Evolutionary conservation across 2,797 vertebrate genomes (phyloP).

Genomic region (Enteromius argenteus): DNA sequence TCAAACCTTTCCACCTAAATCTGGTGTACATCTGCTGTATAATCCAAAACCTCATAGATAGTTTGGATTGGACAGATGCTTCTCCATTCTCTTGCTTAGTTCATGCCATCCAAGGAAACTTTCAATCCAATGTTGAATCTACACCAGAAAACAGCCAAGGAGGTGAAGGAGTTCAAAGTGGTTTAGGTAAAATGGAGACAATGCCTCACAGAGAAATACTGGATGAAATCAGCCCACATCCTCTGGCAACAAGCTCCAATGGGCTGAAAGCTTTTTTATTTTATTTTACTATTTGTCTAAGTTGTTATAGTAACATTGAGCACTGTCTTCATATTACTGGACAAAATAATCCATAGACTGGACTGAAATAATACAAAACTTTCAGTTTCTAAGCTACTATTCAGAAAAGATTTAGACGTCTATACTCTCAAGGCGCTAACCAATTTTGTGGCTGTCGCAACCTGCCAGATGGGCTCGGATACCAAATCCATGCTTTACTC

Average conservation of each 20-base stretch:
- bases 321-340: background rate
- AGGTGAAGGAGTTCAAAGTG: constrained; percentile 16
- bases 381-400: background rate
- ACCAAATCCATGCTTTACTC: constrained; percentile 8
- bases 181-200: constrained; percentile 23
- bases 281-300: constrained; percentile 1
- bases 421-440: background rate
- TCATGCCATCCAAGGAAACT: background rate
- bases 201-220: constrained; percentile 4
- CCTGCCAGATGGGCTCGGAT: background rate
- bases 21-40: constrained; percentile 14
- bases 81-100: constrained; percentile 2
- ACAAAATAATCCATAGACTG: constrained; percentile 2
- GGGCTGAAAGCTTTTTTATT: background rate
- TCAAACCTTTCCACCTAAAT: constrained; percentile 1
- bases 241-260: constrained; percentile 16
- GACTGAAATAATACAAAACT: background rate
- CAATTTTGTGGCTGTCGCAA: constrained; percentile 9
- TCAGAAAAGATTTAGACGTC: background rate
- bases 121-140: constrained; percentile 13
- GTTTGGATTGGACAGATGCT: constrained; percentile 25
- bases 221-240: constrained; percentile 33
- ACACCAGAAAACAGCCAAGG: constrained; percentile 5
- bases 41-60: background rate
- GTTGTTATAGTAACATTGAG: constrained; percentile 12